A percentile compares a stretch with the other conserved stretches of the same genome.
Conservation (phyloP, 2,113 vertebrate genomes). For the Thamnophis sirtalis region DNA sequence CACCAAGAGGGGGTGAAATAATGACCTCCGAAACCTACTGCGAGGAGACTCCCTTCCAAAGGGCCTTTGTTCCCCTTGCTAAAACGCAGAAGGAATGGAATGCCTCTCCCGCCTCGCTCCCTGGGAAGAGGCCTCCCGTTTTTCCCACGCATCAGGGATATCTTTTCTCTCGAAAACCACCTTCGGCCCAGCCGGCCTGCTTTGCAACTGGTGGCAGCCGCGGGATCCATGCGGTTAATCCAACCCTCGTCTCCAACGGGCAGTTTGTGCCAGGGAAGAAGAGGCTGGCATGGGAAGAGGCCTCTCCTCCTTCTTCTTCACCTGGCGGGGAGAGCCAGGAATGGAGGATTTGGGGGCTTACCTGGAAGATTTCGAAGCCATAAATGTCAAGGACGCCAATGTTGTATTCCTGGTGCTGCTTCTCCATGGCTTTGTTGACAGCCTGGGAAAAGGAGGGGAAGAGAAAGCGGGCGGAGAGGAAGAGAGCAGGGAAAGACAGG, state of each 20-base stretch:
- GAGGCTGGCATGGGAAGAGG: neutral
- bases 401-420: conserved; percentile 76
- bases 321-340: neutral
- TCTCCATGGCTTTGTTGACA: conserved; percentile 79
- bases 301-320: neutral
- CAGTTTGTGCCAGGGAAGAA: neutral
- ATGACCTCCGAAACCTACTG: neutral
- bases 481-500: neutral
- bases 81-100: neutral
- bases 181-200: neutral
- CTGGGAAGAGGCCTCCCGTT: neutral
- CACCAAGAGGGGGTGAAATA: neutral
- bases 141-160: neutral
- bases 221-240: neutral
- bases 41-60: neutral
- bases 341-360: conserved; percentile 13
- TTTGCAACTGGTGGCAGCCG: neutral
- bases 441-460: conserved; percentile 50
- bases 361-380: conserved; percentile 84
- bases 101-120: neutral
- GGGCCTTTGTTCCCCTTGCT: neutral
- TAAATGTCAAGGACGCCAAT: conserved; percentile 81
- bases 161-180: neutral
- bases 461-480: neutral
- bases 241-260: neutral